Evolutionary conservation across 2,888 invertebrate genomes (phyloP).

Genomic region (Germaria angustata): DNA sequence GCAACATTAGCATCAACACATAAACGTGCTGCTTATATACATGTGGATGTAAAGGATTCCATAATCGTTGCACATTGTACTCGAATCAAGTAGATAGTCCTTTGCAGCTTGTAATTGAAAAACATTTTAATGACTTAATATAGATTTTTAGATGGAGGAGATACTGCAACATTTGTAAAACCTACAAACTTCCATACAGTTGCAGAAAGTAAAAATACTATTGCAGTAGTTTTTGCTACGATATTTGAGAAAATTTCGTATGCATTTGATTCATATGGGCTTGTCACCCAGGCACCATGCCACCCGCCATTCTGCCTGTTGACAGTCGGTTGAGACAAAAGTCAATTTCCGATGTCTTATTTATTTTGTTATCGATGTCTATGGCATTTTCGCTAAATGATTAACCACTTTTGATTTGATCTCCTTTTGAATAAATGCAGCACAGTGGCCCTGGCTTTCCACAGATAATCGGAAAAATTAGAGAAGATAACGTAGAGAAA

Average conservation of each 20-base stretch:
- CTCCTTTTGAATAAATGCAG: too few species aligned
- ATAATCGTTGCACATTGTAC: constrained; percentile 27
- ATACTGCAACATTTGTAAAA: constrained; percentile 5
- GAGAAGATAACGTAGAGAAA: too few species aligned
- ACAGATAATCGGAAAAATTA: too few species aligned
- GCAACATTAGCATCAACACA: constrained; percentile 40
- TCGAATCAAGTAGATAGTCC: constrained; percentile 34
- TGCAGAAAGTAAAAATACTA: constrained; percentile 35
- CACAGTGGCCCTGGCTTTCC: too few species aligned
- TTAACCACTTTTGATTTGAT: too few species aligned
- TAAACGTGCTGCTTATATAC: background rate
- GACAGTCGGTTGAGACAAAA: background rate
- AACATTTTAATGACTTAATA: constrained; percentile 55
- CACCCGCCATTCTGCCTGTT: background rate
- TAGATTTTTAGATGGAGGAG: constrained; percentile 25
- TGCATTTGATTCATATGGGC: constrained; percentile 43
- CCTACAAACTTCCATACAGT: constrained; percentile 4
- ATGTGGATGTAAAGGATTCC: constrained; percentile 8
- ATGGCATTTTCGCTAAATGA: too few species aligned
- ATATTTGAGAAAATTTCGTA: constrained; percentile 52
- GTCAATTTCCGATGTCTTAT: too few species aligned
- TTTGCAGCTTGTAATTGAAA: constrained; percentile 49
- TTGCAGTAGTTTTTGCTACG: constrained; percentile 52
- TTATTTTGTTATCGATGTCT: too few species aligned
- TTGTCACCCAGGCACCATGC: too few species aligned